These are phyloP conservation scores for Tinamus guttatus DNA, from an alignment of 2,113 vertebrate species.

Conservation along the genomic window DNA sequence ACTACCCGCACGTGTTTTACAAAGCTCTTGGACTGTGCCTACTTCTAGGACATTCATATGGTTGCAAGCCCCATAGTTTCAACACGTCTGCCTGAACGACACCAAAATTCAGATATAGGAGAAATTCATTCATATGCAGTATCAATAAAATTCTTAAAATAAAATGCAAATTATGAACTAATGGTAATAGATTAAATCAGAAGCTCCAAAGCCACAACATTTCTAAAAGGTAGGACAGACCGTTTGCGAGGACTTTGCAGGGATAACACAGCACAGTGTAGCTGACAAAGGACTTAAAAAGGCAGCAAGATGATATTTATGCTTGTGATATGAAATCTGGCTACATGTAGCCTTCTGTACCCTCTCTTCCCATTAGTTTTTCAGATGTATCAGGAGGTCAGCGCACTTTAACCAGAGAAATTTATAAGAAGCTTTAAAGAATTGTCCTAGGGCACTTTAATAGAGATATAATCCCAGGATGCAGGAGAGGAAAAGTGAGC, in stretches of 20 bases:
- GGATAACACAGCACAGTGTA: background rate
- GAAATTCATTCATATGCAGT: background rate
- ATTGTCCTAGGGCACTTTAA: background rate
- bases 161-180: background rate
- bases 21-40: background rate
- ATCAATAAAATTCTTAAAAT: background rate
- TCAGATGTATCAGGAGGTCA: background rate
- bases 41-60: background rate
- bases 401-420: background rate
- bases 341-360: fast-evolving
- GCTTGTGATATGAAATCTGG: background rate
- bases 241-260: background rate
- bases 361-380: background rate
- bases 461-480: background rate
- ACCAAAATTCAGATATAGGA: background rate
- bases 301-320: background rate
- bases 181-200: background rate
- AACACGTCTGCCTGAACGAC: background rate
- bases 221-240: background rate
- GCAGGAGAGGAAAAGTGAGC: background rate
- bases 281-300: background rate
- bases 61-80: background rate
- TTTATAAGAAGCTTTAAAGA: background rate
- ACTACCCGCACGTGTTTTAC: background rate
- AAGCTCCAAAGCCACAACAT: background rate